Base-by-base conservation (phyloP, 2,797 vertebrate species). In the Cuniculus paca region DNA sequence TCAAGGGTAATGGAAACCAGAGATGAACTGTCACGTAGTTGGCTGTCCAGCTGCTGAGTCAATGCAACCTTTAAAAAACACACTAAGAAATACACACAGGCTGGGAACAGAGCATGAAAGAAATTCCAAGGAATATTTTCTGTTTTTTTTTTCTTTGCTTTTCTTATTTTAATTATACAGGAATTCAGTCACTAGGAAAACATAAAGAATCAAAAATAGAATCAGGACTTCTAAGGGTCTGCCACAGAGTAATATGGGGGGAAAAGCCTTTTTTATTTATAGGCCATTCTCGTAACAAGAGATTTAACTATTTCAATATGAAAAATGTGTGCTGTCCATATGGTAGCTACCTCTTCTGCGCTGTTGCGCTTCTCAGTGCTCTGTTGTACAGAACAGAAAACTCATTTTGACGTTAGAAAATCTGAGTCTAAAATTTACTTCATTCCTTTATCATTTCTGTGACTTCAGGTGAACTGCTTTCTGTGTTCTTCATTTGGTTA, bases 1-100 rank as follows among this genome's bases (percentile, higher is more conserved):
- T 99, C 98, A 98, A 68, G 88, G 96, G 95, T 99, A 99, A 99
- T 98, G 97, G 98, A 99, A 99, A 99, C 98, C 99, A 99, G 98
- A 99, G 95, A 91, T 95, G 92, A 96, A 90, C 94, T 97, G 87
- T 97, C 95, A 97, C 75, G 82, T 96, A 98, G 97, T 97, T 98
- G 98, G 98, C 98, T 98, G 97, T 97, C 72, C 94, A 98, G 98
- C 96, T 94, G 95, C 98, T 95, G 98, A 99, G 98, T 99, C 99
- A 98, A 98, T 89, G 97, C 97, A 98, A 98, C 98, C 96, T 97
- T 91, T 94, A 97, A 98, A 97, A 92, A 98, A 97, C 89, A 97
- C 97, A 31, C 97, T 97, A 97, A 98, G 98, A 98, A 98, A 98
- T 97, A 93, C 98, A 98, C 97, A 83, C 96, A 63, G 97, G 98